These are phyloP conservation scores for Prietella phreatophila DNA, from an alignment of 2,113 vertebrate species.

Conservation along the genomic window DNA sequence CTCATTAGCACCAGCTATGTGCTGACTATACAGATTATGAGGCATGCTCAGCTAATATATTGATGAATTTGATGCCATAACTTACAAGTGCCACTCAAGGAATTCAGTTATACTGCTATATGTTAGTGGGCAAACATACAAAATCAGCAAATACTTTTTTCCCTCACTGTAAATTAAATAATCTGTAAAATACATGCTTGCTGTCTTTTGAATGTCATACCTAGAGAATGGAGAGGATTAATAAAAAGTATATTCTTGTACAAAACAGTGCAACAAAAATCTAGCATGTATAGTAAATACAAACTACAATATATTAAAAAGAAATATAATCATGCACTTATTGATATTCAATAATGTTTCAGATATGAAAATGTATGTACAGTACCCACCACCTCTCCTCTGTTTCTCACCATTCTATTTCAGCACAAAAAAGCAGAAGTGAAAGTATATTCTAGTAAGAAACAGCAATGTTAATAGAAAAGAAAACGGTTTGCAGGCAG, in stretches of 20 bases:
- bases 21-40: no score
- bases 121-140: no score
- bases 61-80: no score
- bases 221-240: neutral
- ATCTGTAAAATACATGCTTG: neutral
- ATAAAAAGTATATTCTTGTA: neutral
- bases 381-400: neutral
- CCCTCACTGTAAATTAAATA: no score
- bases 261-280: neutral
- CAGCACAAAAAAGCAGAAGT: neutral
- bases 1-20: no score
- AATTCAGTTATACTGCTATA: neutral
- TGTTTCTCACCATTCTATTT: neutral
- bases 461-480: neutral
- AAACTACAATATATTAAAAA: neutral
- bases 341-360: neutral
- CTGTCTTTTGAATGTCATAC: neutral
- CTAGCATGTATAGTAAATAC: neutral
- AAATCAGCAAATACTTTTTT: no score
- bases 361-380: neutral
- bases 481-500: neutral
- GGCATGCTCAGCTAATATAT: no score
- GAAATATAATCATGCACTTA: neutral
- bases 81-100: neutral
- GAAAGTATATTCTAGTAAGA: neutral